These are phyloP conservation scores for Dysdera silvatica DNA, from an alignment of 1,140 invertebrate species.

Conservation along the genomic window DNA sequence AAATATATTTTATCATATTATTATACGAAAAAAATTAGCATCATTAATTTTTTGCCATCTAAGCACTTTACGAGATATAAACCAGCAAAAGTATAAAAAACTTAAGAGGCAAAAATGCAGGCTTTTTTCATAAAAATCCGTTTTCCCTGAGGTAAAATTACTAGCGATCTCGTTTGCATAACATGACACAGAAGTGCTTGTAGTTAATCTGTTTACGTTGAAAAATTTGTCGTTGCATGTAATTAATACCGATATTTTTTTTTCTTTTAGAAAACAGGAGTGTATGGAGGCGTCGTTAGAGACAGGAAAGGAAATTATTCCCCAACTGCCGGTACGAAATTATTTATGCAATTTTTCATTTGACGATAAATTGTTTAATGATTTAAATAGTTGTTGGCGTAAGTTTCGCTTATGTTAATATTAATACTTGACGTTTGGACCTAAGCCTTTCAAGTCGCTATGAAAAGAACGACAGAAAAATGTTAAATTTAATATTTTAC, in stretches of 20 bases:
- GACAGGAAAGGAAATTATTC: constrained; percentile 55
- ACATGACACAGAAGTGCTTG: not conserved
- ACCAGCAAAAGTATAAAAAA: too few relatives aligned
- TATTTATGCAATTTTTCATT: not conserved
- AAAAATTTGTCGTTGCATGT: not conserved
- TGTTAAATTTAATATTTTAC: too few relatives aligned
- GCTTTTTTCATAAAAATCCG: too few relatives aligned
- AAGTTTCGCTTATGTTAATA: too few relatives aligned
- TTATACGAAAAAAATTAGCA: too few relatives aligned
- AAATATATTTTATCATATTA: too few relatives aligned
- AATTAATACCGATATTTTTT: not conserved
- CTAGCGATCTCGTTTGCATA: not conserved
- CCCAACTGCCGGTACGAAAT: constrained; percentile 34
- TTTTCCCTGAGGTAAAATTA: too few relatives aligned
- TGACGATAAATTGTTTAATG: not conserved
- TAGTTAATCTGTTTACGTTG: not conserved
- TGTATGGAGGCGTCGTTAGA: constrained; percentile 68
- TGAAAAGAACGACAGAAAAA: too few relatives aligned
- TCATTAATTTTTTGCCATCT: too few relatives aligned
- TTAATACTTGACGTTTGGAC: too few relatives aligned
- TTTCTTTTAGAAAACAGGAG: constrained; percentile 58
- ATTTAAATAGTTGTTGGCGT: not conserved
- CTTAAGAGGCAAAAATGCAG: not conserved
- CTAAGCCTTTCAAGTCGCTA: too few relatives aligned
- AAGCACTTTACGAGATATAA: too few relatives aligned